Base-by-base conservation (phyloP, 2,113 vertebrate genomes). In the Tragelaphus imberbis region DNA sequence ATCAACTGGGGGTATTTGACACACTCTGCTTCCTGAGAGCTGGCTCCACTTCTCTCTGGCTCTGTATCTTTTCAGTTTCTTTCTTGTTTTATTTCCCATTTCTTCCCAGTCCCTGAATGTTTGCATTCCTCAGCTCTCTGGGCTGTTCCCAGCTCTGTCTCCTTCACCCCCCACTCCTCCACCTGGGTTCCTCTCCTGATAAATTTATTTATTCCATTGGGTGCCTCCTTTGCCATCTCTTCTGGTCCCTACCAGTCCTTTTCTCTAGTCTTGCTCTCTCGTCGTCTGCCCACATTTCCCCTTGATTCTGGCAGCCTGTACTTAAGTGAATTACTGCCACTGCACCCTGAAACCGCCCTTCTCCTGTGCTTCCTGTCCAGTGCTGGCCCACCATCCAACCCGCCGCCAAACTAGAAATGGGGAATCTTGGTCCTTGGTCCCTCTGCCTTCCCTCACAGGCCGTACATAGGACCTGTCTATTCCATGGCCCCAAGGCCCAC, bases 401-500 rank as follows among this genome's bases (percentile, higher is more conserved):
- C 23, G 2, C 55, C 47, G 21, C 65, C 85, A 49, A 28, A 17
- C n/a, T 80, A 7, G 59, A 55, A 88, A 17, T 6, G 2, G 6
- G 30, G 33, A 56, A 33, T 44, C 47, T 61, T 81, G 12, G 9
- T 13, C 28, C 21, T 49, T 25, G 58, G 27, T 47, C 28, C 56
- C n/a, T 94, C 55, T 28, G 6, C 30, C 44, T 85, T 63, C 58
- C 36, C 36, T 68, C 28, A 28, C 1, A 59, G 58, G 15, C n/a
- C 4, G 7, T 53, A 49, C 13, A 4, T 2, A 27, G 71, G 44
- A 27, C 27, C 53, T 30, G 10, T 28, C 19, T 9, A 5, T 63
- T 40, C n/a, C 2, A 0, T 1, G 17, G 53, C 14, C 30, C 56
- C 12, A 27, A 0, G 2, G 30, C 56, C 65, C 28, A 14, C 8